These are phyloP conservation scores for Dasypolia templi DNA, from an alignment of 2,888 invertebrate genomes.

Conservation along the genomic window DNA sequence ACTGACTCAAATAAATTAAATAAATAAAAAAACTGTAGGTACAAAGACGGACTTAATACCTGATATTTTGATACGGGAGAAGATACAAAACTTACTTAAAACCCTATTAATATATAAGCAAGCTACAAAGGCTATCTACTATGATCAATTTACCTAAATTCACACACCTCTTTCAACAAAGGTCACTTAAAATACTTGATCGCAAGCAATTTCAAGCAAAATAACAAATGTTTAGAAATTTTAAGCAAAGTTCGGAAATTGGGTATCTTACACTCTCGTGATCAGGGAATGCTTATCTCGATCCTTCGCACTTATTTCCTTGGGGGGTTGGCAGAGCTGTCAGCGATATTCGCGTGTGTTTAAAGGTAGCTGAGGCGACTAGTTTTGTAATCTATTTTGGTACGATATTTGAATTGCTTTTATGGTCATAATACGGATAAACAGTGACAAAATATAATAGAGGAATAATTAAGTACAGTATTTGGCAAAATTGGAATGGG, in stretches of 20 bases:
- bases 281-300: slow-evolving; percentile 50
- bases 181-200: slow-evolving; percentile 57
- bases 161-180: neutral
- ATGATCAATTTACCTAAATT: neutral
- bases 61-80: neutral
- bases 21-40: too few species aligned
- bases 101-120: neutral
- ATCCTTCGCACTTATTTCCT: slow-evolving; percentile 52
- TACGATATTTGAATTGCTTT: slow-evolving; percentile 24
- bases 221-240: slow-evolving; percentile 47
- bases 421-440: neutral
- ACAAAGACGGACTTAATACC: too few species aligned
- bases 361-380: neutral
- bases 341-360: slow-evolving; percentile 38
- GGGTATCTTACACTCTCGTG: slow-evolving; percentile 37
- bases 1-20: too few species aligned
- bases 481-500: too few species aligned
- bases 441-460: too few species aligned
- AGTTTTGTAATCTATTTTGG: slow-evolving; percentile 18
- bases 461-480: too few species aligned
- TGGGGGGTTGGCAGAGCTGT: slow-evolving; percentile 34
- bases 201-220: slow-evolving; percentile 37
- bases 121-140: neutral
- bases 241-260: slow-evolving; percentile 48
- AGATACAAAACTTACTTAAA: neutral